These are phyloP conservation scores for Drosophila cognata DNA, from an alignment of 2,888 invertebrate species.

Conservation along the genomic window DNA sequence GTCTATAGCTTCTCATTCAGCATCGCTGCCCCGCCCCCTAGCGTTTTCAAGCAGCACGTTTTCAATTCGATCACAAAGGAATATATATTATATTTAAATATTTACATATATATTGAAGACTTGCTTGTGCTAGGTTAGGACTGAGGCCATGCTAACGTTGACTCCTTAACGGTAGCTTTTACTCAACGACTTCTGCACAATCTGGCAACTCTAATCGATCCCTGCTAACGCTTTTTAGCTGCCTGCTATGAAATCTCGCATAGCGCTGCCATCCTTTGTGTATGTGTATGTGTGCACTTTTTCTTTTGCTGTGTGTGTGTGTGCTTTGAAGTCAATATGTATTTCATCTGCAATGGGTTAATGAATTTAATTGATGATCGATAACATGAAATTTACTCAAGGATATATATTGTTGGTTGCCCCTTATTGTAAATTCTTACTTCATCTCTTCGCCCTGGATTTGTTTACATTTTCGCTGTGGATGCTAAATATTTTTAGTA, in stretches of 20 bases:
- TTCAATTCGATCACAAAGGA: constrained; percentile 6
- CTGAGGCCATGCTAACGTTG: constrained; percentile 54
- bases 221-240: background rate
- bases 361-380: background rate
- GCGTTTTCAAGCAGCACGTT: background rate
- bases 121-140: constrained; percentile 75
- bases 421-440: background rate
- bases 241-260: background rate
- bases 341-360: background rate
- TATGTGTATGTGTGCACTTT: background rate
- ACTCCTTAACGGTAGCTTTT: constrained; percentile 6
- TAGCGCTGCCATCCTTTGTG: background rate
- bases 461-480: background rate
- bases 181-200: background rate
- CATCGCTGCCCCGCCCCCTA: too few relatives aligned
- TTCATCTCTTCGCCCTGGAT: background rate
- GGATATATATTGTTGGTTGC: background rate
- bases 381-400: background rate
- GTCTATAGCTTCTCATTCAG: background rate
- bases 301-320: background rate
- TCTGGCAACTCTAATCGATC: background rate
- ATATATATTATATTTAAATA: background rate
- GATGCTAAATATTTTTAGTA: background rate
- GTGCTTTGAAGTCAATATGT: background rate
- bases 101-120: background rate